Base-by-base conservation (phyloP, 2,113 vertebrate species). In the Arenaria interpres region DNA sequence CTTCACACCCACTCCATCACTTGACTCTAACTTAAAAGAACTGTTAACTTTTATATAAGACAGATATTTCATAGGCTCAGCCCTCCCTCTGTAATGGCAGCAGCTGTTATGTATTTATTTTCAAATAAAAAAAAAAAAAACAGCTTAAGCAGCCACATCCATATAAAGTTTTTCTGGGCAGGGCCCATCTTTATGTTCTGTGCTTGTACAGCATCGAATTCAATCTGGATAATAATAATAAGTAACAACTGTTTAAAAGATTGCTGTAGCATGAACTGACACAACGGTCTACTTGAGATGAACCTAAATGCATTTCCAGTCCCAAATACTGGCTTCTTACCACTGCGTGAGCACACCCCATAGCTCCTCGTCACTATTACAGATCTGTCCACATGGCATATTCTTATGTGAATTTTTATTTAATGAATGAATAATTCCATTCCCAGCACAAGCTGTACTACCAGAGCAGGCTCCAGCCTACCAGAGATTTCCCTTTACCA, bases 71-170 rank as follows among this genome's bases (percentile, higher is more conserved):
- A 73, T 37, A 91, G 90, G 77, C 84, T 76, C 41, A 63, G 86
- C 79, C 71, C 72, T 71, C 90, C 75, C 62, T 73, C 74, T 90
- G 79, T 57, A 95, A 84, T 30, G 37, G 87, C 48, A 89, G 83
- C 95, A 97, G 96, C 87, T 95, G 92, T 83, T 96, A 85, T 3
- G 9, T 85, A 95, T 96, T 97, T 96, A 80, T 81, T 94, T 97
- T 97, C 80, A 89, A 89, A 90, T 77, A 63, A 82, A 93, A 60
- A 69, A 86, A 82, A 82, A 82, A 62, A 83, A 88, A 84, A 59
- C 4, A 53, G 48, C 74, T 92, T 87, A 95, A 90, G 69, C 90
- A 91, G 73, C 85, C 87, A 79, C 63, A 96, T 95, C n/a, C 92
- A 80, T 85, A 92, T 91, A 69, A 94, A 88, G 28, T 66, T 96